These are phyloP conservation scores for Anabas testudineus DNA, from an alignment of 2,797 vertebrate genomes.

Conservation along the genomic window DNA sequence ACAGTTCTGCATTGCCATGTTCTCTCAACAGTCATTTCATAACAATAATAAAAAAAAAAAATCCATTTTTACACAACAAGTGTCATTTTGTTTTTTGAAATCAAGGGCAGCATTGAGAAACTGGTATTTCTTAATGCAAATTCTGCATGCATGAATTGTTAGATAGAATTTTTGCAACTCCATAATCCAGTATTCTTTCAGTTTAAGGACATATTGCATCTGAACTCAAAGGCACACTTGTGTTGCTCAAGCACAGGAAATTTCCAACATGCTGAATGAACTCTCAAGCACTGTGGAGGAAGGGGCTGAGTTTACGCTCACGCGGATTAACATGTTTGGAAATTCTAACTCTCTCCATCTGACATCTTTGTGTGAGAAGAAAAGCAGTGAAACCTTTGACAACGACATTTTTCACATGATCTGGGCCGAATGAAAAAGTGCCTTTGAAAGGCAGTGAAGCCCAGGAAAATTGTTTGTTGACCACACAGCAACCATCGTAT, in stretches of 20 bases:
- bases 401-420: conserved; percentile 87
- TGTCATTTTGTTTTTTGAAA: conserved; percentile 63
- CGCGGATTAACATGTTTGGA: conserved; percentile 84
- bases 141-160: conserved; percentile 38
- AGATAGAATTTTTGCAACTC: conserved; percentile 41
- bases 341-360: conserved; percentile 85
- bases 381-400: conserved; percentile 85
- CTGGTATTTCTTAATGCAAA: conserved; percentile 18
- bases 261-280: conserved; percentile 74
- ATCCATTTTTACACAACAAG: conserved; percentile 67
- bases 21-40: conserved; percentile 53
- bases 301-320: conserved; percentile 78
- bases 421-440: conserved; percentile 78
- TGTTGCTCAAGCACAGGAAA: conserved; percentile 78
- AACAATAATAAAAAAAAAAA: conserved; percentile 33
- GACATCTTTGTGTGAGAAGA: conserved; percentile 85
- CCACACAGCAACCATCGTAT: conserved; percentile 85
- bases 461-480: conserved; percentile 90
- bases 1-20: conserved; percentile 22
- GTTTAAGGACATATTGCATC: conserved; percentile 64
- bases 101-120: conserved; percentile 49
- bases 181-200: conserved; percentile 54
- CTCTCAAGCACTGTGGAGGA: conserved; percentile 68
- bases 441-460: conserved; percentile 89
- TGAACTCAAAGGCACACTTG: conserved; percentile 68